phyloP scores from a whole-genome alignment of 1,140 invertebrate genomes.

The Telenomus remus region DNA sequence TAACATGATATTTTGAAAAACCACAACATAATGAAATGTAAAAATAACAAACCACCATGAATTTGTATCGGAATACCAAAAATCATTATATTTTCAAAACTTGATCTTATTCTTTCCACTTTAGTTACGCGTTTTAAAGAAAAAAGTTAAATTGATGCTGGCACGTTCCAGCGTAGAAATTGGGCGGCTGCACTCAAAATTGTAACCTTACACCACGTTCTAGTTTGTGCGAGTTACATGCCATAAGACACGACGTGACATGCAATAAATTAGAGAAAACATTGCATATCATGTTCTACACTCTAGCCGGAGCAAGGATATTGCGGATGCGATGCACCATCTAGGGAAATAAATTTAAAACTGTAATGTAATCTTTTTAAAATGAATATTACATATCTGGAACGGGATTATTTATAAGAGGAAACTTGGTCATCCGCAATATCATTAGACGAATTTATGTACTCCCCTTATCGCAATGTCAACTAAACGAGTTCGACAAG shows the following conservation, averaged over 20 bases:
- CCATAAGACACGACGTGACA: conserved; percentile 43
- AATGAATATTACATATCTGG: conserved; percentile 12
- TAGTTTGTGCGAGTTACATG: conserved; percentile 37
- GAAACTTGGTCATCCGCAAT: background rate
- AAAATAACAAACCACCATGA: too few relatives aligned
- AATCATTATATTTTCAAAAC: background rate
- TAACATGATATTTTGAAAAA: too few relatives aligned
- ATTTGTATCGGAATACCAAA: background rate
- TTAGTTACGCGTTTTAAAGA: conserved; percentile 3
- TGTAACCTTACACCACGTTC: conserved; percentile 35
- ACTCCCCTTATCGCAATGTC: background rate
- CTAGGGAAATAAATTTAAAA: conserved; percentile 39
- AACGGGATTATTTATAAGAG: conserved; percentile 1
- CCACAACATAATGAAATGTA: too few relatives aligned
- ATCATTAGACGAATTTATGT: too few relatives aligned
- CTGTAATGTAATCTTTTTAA: conserved; percentile 34
- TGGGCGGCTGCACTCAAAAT: conserved; percentile 44
- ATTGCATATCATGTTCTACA: conserved; percentile 46
- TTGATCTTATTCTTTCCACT: conserved; percentile 3
- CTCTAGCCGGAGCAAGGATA: conserved; percentile 22
- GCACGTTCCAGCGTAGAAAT: conserved; percentile 23
- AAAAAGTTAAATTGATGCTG: conserved; percentile 13
- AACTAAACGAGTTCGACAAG: too few relatives aligned
- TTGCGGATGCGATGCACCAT: conserved; percentile 11
- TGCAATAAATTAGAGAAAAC: conserved; percentile 46